Conservation (phyloP, 2,888 invertebrate genomes). For the Mimumesa dahlbomi region DNA sequence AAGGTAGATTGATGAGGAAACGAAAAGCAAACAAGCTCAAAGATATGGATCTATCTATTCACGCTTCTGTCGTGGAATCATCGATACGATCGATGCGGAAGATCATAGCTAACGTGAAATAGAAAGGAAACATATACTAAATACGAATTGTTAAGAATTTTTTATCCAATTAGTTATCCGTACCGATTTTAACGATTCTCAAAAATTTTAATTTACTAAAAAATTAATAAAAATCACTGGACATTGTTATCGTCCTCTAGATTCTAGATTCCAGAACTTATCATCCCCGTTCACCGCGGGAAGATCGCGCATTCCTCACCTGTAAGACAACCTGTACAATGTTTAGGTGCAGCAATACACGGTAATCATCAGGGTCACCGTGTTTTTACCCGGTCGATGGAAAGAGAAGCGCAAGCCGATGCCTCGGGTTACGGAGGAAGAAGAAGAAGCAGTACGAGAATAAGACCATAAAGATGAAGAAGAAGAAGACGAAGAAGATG, state of each 20-base stretch:
- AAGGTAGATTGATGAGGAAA: constrained; percentile 28
- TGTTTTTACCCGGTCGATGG: constrained; percentile 15
- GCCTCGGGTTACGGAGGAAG: constrained; percentile 31
- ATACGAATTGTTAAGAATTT: too few relatives aligned
- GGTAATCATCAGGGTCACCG: constrained; percentile 5
- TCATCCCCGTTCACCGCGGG: neutral
- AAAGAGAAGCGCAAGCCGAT: constrained; percentile 9
- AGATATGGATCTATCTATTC: neutral
- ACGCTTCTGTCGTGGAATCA: neutral
- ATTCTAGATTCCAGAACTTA: too few relatives aligned
- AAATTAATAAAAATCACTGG: too few relatives aligned
- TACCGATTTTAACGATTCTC: too few relatives aligned
- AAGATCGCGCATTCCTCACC: too few relatives aligned
- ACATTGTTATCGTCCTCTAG: neutral
- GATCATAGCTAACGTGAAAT: too few relatives aligned
- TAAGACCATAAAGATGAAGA: constrained; percentile 40
- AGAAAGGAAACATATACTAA: too few relatives aligned
- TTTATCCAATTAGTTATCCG: too few relatives aligned
- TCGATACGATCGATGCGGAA: neutral
- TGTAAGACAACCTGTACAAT: neutral
- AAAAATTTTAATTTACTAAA: too few relatives aligned
- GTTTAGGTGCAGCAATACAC: constrained; percentile 8
- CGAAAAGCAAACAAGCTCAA: constrained; percentile 2
- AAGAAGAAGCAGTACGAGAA: constrained; percentile 31
- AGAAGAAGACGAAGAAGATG: too few relatives aligned